phyloP scores from a whole-genome alignment of 2,888 invertebrate genomes.

The Coronaproctus castanopsis region DNA sequence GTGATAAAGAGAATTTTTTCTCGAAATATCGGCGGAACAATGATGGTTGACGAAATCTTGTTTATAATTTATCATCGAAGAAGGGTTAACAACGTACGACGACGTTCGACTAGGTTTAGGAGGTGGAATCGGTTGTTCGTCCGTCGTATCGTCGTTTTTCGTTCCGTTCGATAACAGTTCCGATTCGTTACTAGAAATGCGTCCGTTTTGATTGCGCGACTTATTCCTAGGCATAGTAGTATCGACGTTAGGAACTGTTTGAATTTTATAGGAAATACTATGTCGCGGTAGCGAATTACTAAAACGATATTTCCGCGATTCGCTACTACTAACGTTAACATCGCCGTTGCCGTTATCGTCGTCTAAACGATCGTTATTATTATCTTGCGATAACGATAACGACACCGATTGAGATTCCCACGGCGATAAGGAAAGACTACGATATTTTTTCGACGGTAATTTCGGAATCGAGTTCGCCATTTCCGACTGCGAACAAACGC shows the following conservation, averaged over 20 bases:
- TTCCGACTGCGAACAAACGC: no score
- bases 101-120: slow-evolving; percentile 29
- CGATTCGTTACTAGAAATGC: background rate
- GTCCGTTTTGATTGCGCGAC: background rate
- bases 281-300: slow-evolving; percentile 7
- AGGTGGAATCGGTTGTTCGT: slow-evolving; percentile 17
- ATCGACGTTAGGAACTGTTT: background rate
- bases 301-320: slow-evolving; percentile 1
- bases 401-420: background rate
- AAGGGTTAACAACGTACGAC: slow-evolving; percentile 28
- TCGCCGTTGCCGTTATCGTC: background rate
- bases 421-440: slow-evolving; percentile 2
- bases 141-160: background rate
- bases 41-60: background rate
- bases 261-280: slow-evolving; percentile 1
- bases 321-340: background rate
- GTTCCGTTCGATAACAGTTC: background rate
- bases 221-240: slow-evolving; percentile 5
- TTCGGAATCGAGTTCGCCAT: no score
- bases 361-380: background rate
- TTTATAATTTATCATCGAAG: slow-evolving; percentile 17
- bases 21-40: slow-evolving; percentile 24
- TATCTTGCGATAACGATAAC: slow-evolving; percentile 34
- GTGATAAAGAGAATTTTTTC: slow-evolving; percentile 25
- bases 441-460: background rate